Base-by-base conservation (phyloP, 2,888 invertebrate species). In the Hemaris fuciformis region DNA sequence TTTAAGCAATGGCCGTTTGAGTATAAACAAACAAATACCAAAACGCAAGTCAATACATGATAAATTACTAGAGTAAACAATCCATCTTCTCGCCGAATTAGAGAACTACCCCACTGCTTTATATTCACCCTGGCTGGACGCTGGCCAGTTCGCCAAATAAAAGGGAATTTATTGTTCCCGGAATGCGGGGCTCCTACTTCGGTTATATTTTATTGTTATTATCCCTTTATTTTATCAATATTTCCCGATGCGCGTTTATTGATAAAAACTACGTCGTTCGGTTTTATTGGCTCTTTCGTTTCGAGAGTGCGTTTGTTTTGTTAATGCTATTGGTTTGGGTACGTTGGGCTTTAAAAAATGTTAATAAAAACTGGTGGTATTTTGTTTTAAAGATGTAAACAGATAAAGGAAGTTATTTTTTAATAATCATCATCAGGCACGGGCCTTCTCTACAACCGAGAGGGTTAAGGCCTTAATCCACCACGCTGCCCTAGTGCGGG, bases 221-320 rank as follows among this genome's bases (percentile, higher is more conserved):
- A 64, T 59, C 71, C 73, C 68, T 73, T 74, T 75, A 76, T 80
- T 76, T 77, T 77, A 77, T 78, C 76, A 77, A 74, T 72, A 74
- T 57, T 46, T 60, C 56, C 27, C 57, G 61, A 61, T 53, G 6
- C 56, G n/a, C 53, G 25, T 61, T 59, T 60, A 60, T 60, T 60
- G 60, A 60, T 60, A 60, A 59, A 60, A 60, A 53, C 31, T 53
- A 15, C 27, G 62, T 63, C 61, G 68, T 72, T 79, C 18, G 27
- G 27, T 53, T 53, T 53, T 53, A 53, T 53, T 53, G 31, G 53
- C 82, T 83, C 83, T 85, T 85, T 85, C 78, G 79, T 81, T 67
- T 83, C 77, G 79, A 84, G 38, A 38, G 38, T 38, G n/a, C 38
- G 85, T 87, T 85, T 82, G 81, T 86, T 86, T 87, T 75, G 85